These are phyloP conservation scores for Nannospalax galili DNA, from an alignment of 2,113 vertebrate genomes.

Conservation along the genomic window DNA sequence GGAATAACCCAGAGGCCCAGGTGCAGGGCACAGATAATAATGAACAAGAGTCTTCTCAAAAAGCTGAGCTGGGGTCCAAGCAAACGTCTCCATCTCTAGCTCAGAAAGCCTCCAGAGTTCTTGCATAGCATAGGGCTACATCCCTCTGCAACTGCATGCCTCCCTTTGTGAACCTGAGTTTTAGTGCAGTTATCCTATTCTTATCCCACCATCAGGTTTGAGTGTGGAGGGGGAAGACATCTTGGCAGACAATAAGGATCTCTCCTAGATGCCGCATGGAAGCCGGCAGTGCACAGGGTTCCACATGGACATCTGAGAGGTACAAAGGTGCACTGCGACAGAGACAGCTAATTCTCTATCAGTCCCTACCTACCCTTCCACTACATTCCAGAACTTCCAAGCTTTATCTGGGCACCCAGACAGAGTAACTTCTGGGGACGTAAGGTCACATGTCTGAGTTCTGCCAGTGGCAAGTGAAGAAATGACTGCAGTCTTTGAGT, in stretches of 20 bases:
- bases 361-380: background rate
- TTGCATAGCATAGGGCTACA: no score
- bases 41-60: background rate
- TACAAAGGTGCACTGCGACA: background rate
- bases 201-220: background rate
- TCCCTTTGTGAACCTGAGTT: background rate
- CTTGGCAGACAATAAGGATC: background rate
- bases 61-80: background rate
- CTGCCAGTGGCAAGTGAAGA: background rate
- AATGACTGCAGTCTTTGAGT: background rate
- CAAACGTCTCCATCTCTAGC: background rate
- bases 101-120: background rate
- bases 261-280: background rate
- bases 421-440: background rate
- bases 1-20: background rate
- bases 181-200: background rate
- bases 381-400: background rate
- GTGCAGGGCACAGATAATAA: background rate
- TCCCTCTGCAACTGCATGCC: background rate
- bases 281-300: rapidly evolving
- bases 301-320: background rate
- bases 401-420: background rate
- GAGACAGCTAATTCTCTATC: background rate
- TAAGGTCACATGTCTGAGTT: background rate
- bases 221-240: background rate